These are phyloP conservation scores for Nesoenas mayeri DNA, from an alignment of 2,113 vertebrate species.

Conservation along the genomic window DNA sequence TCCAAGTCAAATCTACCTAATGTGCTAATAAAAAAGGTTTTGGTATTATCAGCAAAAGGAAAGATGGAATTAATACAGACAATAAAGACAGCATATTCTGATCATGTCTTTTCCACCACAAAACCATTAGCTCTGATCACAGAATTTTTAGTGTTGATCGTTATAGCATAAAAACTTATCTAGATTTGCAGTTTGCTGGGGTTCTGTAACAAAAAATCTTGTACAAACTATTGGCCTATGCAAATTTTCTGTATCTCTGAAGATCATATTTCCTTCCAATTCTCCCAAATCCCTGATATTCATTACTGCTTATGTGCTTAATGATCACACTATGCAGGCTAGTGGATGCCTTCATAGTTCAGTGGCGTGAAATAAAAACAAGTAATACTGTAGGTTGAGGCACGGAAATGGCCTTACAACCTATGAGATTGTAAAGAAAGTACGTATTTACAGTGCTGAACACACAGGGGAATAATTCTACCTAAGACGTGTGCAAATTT, in stretches of 20 bases:
- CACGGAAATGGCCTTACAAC: no score
- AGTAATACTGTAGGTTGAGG: not conserved
- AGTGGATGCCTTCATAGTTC: not conserved
- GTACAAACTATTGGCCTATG: not conserved
- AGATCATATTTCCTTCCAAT: not conserved
- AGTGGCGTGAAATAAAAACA: not conserved
- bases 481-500: no score
- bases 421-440: no score
- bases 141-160: not conserved
- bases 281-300: not conserved
- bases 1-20: slow-evolving; percentile 6
- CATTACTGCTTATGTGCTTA: not conserved
- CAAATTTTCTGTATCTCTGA: not conserved
- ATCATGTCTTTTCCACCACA: not conserved
- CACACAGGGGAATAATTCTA: no score
- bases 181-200: not conserved
- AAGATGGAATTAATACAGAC: not conserved
- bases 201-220: not conserved
- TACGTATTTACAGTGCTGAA: no score
- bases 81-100: slow-evolving; percentile 6
- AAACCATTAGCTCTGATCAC: not conserved
- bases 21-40: slow-evolving; percentile 12
- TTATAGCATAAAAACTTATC: not conserved
- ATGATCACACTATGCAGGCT: not conserved
- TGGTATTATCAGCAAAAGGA: not conserved